Base-by-base conservation (phyloP, 1,140 invertebrate genomes). In the Armadillidium nasatum region DNA sequence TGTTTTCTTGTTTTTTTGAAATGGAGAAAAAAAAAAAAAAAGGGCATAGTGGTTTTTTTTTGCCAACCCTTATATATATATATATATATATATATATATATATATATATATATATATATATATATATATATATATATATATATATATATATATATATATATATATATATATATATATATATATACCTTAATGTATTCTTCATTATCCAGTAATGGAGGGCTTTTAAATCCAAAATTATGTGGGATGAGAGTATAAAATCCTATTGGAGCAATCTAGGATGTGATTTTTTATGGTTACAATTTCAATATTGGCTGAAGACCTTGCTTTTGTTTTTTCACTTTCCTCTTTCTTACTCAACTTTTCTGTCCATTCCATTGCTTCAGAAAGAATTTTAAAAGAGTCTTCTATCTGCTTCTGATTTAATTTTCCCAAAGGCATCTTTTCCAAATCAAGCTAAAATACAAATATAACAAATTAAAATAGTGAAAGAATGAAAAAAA, bases 361-460 rank as follows among this genome's bases (percentile, higher is more conserved):
- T 7, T 78, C 77, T 0, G 93, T 85, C 10, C 92, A 83, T 44
- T 88, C 84, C 81, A 92, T 89, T 19, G 97, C n/a, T 82, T 97
- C 92, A 0, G 88, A 90, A 0, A 99, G 84, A 21, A 97, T 90
- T 50, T 84, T 85, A 83, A 93, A 99, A 0, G 95, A 96, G 69
- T 89, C 87, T 82, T 93, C 89, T 50, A 99, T 91, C 86, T 99
- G 96, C 77, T 91, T 91, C 82, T 92, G 91, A 11, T 96, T 98
- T 0, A 99, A 84, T 87, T 99, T 99, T 68, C 96, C 97, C 1
- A 99, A 86, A 0, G 97, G 97, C 96, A 99, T 97, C 86, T 98
- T 98, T 72, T 97, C 94, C 80, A 94, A 88, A 86, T 99, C 96
- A 81, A 98, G 88, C 88, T 80, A 76, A 19, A 79, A 46, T 44